phyloP scores from a whole-genome alignment of 2,888 invertebrate genomes.

The Corythucha ciliata region DNA sequence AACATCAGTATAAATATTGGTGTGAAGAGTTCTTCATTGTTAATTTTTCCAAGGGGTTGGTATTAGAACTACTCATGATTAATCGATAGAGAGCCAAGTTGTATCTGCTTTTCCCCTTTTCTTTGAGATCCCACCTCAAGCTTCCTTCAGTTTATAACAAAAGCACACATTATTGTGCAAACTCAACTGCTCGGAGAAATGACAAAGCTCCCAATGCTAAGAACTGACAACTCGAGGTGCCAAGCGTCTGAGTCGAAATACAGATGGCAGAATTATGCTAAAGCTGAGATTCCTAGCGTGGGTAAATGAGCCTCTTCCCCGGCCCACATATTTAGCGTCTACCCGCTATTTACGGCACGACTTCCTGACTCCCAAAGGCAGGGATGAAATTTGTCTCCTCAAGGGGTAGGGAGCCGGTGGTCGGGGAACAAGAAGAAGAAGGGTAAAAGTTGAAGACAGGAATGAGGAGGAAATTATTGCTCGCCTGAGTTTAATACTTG shows the following conservation, averaged over 20 bases:
- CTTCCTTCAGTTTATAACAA: background rate
- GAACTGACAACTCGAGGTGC: conserved; percentile 20
- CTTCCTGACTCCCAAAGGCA: conserved; percentile 21
- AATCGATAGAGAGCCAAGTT: too few species aligned
- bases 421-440: conserved; percentile 1
- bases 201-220: too few species aligned
- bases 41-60: too few species aligned
- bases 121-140: background rate
- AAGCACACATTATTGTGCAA: too few species aligned
- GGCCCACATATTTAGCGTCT: conserved; percentile 25
- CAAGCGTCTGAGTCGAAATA: conserved; percentile 21
- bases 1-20: too few species aligned
- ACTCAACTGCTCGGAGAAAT: too few species aligned
- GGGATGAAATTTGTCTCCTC: conserved; percentile 22
- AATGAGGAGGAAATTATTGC: conserved; percentile 20
- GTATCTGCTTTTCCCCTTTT: too few species aligned
- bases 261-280: conserved; percentile 25
- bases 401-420: conserved; percentile 1
- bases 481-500: conserved; percentile 23
- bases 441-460: background rate
- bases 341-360: conserved; percentile 26
- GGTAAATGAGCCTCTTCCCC: conserved; percentile 21
- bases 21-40: too few species aligned
- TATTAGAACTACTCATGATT: too few species aligned
- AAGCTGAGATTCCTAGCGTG: conserved; percentile 11